Evolutionary conservation across 2,113 vertebrate genomes (phyloP).

Genomic region (Amphilophus citrinellus): DNA sequence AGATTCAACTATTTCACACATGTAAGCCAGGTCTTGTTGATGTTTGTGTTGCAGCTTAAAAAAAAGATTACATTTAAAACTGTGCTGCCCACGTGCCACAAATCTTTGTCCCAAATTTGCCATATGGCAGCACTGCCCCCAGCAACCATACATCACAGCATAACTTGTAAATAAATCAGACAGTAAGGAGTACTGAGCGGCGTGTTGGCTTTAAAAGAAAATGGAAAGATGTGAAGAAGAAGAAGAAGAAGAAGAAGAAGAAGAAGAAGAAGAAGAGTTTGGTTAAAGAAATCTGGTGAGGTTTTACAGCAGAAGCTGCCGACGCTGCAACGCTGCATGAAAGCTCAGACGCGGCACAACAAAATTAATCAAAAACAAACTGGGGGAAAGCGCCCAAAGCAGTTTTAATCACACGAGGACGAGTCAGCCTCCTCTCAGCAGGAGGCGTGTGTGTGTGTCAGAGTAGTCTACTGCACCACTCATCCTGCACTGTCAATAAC

Average conservation of each 20-base stretch:
- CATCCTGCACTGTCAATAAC: slow-evolving; percentile 15
- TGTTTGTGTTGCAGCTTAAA: slow-evolving; percentile 27
- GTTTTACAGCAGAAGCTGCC: slow-evolving; percentile 23
- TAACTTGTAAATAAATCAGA: slow-evolving; percentile 25
- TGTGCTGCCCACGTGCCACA: slow-evolving; percentile 20
- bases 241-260: slow-evolving; percentile 8
- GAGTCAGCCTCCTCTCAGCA: slow-evolving; percentile 40
- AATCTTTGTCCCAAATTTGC: slow-evolving; percentile 66
- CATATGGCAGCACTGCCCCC: slow-evolving; percentile 59
- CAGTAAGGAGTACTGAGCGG: background rate
- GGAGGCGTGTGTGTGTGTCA: background rate
- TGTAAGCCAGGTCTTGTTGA: background rate
- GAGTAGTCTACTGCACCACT: slow-evolving; percentile 18
- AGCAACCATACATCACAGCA: slow-evolving; percentile 22
- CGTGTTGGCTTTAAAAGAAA: background rate
- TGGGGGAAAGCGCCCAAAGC: slow-evolving; percentile 61
- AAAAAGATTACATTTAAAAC: slow-evolving; percentile 38
- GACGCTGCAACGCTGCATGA: slow-evolving; percentile 50
- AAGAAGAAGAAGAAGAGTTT: background rate
- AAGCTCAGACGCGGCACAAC: slow-evolving; percentile 54
- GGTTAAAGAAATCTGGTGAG: slow-evolving; percentile 44
- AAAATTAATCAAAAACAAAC: slow-evolving; percentile 71
- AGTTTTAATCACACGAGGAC: slow-evolving; percentile 57
- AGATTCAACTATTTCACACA: background rate
- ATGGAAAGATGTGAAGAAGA: background rate